A percentile compares a stretch with the other conserved stretches of the same genome.
These are phyloP conservation scores for Psittacus erithacus DNA, from an alignment of 2,113 vertebrate genomes.

Conservation along the genomic window DNA sequence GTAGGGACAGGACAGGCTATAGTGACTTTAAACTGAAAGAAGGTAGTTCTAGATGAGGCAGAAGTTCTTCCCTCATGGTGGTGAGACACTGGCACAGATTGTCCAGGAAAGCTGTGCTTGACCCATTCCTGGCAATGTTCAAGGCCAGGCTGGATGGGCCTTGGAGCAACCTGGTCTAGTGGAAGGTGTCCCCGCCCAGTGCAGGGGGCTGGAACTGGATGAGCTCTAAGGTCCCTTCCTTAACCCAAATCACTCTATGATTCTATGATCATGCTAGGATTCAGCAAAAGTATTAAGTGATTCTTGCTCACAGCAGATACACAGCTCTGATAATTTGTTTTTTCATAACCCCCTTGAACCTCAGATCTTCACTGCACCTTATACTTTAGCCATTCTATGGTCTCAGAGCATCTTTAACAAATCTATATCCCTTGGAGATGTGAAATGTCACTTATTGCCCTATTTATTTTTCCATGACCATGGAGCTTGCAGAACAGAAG, in stretches of 20 bases:
- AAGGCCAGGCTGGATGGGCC: background rate
- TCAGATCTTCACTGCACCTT: background rate
- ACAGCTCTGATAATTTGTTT: background rate
- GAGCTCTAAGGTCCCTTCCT: background rate
- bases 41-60: background rate
- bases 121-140: background rate
- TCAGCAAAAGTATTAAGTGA: constrained; percentile 13
- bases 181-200: background rate
- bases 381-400: background rate
- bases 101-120: background rate
- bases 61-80: background rate
- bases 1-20: background rate
- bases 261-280: background rate
- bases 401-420: background rate
- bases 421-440: background rate
- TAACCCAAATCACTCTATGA: background rate
- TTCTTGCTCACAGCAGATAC: constrained; percentile 25
- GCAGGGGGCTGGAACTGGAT: background rate
- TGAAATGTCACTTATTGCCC: constrained; percentile 12
- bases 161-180: background rate
- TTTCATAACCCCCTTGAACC: background rate
- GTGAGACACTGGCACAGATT: background rate
- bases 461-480: constrained; percentile 3
- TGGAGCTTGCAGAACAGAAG: background rate
- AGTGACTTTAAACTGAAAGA: background rate